Evolutionary conservation across 2,797 vertebrate genomes (phyloP), one percentile per base, ranked within the genome.

Genomic region (Hydrolagus colliei): DNA sequence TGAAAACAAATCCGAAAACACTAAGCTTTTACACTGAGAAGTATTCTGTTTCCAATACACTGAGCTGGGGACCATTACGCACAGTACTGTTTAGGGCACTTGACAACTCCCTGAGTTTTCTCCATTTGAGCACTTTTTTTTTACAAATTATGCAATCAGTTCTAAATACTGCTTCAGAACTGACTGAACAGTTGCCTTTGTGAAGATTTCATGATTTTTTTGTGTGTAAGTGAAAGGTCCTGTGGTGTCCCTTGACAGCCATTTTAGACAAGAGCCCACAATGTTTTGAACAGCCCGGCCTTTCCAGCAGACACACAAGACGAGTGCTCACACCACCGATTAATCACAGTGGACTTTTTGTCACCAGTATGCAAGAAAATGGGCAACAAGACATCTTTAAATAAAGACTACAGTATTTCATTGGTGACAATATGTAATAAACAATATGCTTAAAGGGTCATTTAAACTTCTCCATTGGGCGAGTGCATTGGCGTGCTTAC

Each of bases 1-100:
- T 68, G 79, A 68, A 82, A 82, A 32, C 13, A 82, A 76, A 32
- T 35, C 27, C 20, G 78, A 82, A 35, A 82, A 11, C 27, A 35
- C 32, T 20, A 32, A 84, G 65, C 16, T 68, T 32, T 11, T 84
- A 65, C 79, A 67, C 32, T 84, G 27, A 12, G 3, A n/a, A 9
- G n/a, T 22, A 5, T 71, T 35, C 62, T 10, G 22, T 67, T 80
- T 67, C 78, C 9, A 5, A 63, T 14, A 80, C 12, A 11, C 65
- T 18, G 2, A 32, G 27, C 32, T 18, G 22, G 16, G 41, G 16
- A 18, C 12, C 32, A 84, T 9, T 68, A 16, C 12, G 32, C 35
- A 16, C 14, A n/a, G 9, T 61, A 59, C 27, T 27, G 27, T 27
- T 27, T 77, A 77, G 6, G 4, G 14, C 20, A 10, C 41, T 9